Percentiles rank a stretch among this genome's conserved stretches.
phyloP scores from a whole-genome alignment of 2,888 invertebrate species.

The Xestobium rufovillosum region DNA sequence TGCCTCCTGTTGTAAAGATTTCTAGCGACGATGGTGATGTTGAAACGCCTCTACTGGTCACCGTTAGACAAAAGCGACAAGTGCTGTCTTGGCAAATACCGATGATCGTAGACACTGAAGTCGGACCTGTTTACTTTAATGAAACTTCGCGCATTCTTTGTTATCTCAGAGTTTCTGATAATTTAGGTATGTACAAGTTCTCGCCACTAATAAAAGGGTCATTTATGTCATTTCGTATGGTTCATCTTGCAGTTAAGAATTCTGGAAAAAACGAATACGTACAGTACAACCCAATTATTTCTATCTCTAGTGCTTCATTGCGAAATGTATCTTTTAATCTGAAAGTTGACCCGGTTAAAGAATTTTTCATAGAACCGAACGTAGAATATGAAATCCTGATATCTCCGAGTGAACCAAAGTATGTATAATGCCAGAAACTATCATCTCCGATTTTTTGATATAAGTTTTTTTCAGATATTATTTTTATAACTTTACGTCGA shows the following conservation, averaged over 20 bases:
- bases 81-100: conserved; percentile 78
- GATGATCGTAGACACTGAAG: conserved; percentile 49
- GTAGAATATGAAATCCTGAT: conserved; percentile 42
- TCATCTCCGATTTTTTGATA: conserved; percentile 1
- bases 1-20: conserved; percentile 23
- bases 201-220: too few relatives aligned
- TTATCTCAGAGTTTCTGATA: too few relatives aligned
- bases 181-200: too few relatives aligned
- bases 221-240: too few relatives aligned
- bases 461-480: conserved; percentile 48
- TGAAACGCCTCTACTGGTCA: conserved; percentile 62
- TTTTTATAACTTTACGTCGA: conserved; percentile 46
- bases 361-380: conserved; percentile 51
- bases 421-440: conserved; percentile 2
- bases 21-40: conserved; percentile 37
- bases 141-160: conserved; percentile 54
- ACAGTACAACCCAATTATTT: conserved; percentile 31
- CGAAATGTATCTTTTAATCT: conserved; percentile 53
- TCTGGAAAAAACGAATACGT: too few relatives aligned
- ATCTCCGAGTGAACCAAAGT: conserved; percentile 36
- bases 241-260: background rate
- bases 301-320: conserved; percentile 50
- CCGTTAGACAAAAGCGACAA: conserved; percentile 65
- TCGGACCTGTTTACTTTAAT: conserved; percentile 44
- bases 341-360: conserved; percentile 48